A percentile compares a stretch with the other conserved stretches of the same genome.
phyloP scores from a whole-genome alignment of 2,113 vertebrate genomes.

The Dendropsophus ebraccatus region DNA sequence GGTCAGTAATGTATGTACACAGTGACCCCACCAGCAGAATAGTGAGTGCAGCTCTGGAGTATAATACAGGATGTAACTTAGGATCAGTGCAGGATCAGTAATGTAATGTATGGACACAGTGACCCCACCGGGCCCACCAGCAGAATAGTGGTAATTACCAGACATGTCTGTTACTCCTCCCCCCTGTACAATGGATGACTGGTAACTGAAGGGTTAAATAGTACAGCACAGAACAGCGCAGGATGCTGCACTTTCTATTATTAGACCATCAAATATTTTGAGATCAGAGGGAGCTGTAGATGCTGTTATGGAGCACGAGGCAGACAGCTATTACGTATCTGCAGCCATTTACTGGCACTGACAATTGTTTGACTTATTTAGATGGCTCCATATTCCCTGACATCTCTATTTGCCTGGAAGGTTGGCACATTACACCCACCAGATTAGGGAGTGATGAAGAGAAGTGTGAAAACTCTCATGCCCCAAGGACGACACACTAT shows the following conservation, averaged over 20 bases:
- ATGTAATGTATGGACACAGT: too few relatives aligned
- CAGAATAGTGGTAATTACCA: slow-evolving; percentile 29
- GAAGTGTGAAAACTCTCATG: slow-evolving; percentile 34
- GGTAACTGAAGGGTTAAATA: slow-evolving; percentile 49
- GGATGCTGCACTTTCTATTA: neutral
- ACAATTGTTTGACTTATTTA: slow-evolving; percentile 41
- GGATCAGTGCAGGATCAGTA: too few relatives aligned
- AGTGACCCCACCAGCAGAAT: too few relatives aligned
- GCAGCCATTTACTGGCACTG: slow-evolving; percentile 3
- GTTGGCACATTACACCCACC: slow-evolving; percentile 41
- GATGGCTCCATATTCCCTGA: slow-evolving; percentile 17
- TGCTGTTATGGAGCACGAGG: neutral
- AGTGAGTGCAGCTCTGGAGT: too few relatives aligned
- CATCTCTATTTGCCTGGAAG: slow-evolving; percentile 48
- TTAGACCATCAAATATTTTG: neutral
- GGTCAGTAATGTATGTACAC: too few relatives aligned
- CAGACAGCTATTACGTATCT: slow-evolving; percentile 6
- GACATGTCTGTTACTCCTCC: neutral
- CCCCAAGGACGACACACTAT: slow-evolving; percentile 9
- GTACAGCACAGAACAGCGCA: neutral
- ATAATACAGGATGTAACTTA: too few relatives aligned
- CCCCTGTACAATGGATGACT: neutral
- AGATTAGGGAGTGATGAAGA: slow-evolving; percentile 43
- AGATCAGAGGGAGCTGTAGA: neutral
- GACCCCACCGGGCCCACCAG: too few relatives aligned